Evolutionary conservation across 1,140 invertebrate genomes (phyloP).

Genomic region (Berghia stephanieae): DNA sequence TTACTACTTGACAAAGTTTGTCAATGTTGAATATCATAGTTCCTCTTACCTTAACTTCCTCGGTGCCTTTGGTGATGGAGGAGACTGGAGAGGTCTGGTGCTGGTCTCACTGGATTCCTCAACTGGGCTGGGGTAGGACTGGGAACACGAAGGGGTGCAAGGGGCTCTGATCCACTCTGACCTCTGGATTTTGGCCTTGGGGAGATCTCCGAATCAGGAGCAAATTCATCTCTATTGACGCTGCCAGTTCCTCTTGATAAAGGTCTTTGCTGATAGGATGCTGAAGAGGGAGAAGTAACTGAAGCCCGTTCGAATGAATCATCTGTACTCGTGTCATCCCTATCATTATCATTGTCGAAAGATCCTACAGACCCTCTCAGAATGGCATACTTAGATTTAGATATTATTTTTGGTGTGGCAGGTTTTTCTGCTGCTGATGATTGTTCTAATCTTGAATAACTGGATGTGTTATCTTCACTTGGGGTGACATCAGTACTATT

Average conservation of each 20-base stretch:
- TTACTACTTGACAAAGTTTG: too few relatives aligned
- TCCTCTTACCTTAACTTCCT: constrained; percentile 21
- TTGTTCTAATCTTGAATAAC: too few relatives aligned
- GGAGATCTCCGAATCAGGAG: background rate
- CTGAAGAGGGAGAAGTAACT: background rate
- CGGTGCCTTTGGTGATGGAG: background rate
- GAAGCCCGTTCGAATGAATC: background rate
- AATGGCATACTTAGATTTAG: too few relatives aligned
- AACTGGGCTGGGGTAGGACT: constrained; percentile 19
- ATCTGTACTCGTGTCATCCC: constrained; percentile 5
- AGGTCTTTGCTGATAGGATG: too few relatives aligned
- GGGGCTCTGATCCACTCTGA: background rate
- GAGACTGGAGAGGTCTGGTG: too few relatives aligned
- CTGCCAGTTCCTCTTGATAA: too few relatives aligned
- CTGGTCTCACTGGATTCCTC: too few relatives aligned
- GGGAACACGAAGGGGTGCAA: background rate
- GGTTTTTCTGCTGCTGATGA: too few relatives aligned
- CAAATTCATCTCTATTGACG: background rate
- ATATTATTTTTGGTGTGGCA: too few relatives aligned
- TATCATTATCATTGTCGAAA: constrained; percentile 15
- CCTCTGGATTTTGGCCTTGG: background rate
- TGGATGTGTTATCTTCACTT: too few relatives aligned
- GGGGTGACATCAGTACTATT: too few relatives aligned
- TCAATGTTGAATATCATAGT: background rate
- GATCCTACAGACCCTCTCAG: too few relatives aligned